A percentile compares a stretch with the other conserved stretches of the same genome.
phyloP scores from a whole-genome alignment of 2,797 vertebrate species.

The Hoplostethus mediterraneus region DNA sequence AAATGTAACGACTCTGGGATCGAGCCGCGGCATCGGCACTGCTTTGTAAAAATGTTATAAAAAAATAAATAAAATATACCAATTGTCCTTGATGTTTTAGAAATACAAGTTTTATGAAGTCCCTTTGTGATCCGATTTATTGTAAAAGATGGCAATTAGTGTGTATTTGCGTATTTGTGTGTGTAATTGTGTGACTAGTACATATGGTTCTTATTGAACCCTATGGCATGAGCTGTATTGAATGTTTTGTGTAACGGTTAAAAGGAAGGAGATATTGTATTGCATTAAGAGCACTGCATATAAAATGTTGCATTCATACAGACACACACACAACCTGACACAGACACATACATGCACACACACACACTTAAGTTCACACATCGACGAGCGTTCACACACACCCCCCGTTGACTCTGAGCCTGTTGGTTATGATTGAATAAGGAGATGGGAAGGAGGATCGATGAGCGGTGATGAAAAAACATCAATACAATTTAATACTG shows the following conservation, averaged over 20 bases:
- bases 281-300: constrained; percentile 16
- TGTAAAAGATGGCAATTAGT: too few species aligned
- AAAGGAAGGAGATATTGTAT: not conserved
- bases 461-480: constrained; percentile 61
- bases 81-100: too few species aligned
- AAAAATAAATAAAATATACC: too few species aligned
- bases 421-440: constrained; percentile 34
- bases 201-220: not conserved
- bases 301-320: not conserved
- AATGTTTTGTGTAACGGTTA: constrained; percentile 19
- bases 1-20: too few species aligned
- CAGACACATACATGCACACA: constrained; percentile 11
- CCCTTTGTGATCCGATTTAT: too few species aligned
- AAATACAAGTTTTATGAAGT: too few species aligned
- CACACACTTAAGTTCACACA: constrained; percentile 7
- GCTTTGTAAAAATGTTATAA: too few species aligned
- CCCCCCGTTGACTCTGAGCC: constrained; percentile 7
- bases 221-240: constrained; percentile 33
- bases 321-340: constrained; percentile 12
- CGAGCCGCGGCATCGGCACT: too few species aligned
- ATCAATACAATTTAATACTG: constrained; percentile 69
- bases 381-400: not conserved
- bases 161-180: not conserved
- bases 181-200: not conserved
- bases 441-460: constrained; percentile 47